Evolutionary conservation across 2,797 vertebrate species (phyloP).

Genomic region (Melanotaenia parkinsoni): DNA sequence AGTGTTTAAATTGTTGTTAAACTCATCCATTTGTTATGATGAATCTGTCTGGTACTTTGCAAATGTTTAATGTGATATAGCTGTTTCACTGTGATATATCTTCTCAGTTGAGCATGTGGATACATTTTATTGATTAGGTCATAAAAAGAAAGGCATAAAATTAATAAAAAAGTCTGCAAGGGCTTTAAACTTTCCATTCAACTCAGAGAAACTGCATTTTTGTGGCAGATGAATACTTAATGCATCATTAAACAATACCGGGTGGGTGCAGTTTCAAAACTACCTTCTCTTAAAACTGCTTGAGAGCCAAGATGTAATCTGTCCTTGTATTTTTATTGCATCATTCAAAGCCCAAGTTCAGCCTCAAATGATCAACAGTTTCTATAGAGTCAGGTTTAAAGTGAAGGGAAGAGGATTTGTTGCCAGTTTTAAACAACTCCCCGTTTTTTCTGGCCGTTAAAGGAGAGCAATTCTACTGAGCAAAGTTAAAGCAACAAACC

Average conservation of each 20-base stretch:
- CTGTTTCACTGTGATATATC: neutral
- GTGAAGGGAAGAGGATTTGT: constrained; percentile 43
- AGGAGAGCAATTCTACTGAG: constrained; percentile 47
- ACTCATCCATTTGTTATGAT: neutral
- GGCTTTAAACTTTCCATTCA: neutral
- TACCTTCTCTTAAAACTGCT: neutral
- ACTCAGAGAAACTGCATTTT: neutral
- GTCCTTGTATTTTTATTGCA: constrained; percentile 7
- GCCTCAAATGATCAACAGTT: constrained; percentile 35
- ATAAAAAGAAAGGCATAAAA: neutral
- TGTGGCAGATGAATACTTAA: neutral
- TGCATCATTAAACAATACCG: constrained; percentile 5
- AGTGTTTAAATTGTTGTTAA: neutral
- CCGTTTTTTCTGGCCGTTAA: constrained; percentile 48
- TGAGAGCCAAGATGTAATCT: neutral
- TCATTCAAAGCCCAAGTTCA: constrained; percentile 19
- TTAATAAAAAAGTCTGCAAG: neutral
- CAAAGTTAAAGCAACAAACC: constrained; percentile 38
- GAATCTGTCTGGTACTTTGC: no score
- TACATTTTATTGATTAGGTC: neutral
- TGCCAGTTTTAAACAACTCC: constrained; percentile 45
- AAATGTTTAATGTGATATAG: neutral
- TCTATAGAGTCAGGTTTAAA: constrained; percentile 48
- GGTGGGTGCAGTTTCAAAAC: neutral
- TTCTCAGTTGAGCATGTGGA: neutral